Conservation (phyloP, 2,113 vertebrate genomes). For the Vireo altiloquus region DNA sequence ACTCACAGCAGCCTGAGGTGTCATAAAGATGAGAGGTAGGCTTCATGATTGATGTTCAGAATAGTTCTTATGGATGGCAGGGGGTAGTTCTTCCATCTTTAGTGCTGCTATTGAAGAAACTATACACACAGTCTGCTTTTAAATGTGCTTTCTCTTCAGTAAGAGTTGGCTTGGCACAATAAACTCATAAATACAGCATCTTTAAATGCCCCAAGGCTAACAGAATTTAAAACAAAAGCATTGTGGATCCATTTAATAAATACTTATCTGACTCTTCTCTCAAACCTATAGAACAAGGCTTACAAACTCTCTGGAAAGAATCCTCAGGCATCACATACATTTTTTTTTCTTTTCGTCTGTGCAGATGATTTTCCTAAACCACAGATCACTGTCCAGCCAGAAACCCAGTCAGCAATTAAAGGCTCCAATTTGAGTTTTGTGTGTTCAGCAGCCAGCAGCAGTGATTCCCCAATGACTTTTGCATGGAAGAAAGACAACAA, state of each 20-base stretch:
- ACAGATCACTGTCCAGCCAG: slow-evolving; percentile 95
- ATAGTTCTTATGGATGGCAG: background rate
- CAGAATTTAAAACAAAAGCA: background rate
- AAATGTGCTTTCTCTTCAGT: background rate
- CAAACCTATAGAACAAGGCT: background rate
- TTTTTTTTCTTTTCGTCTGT: background rate
- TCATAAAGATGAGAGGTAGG: background rate
- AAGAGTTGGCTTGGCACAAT: background rate
- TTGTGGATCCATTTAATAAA: background rate
- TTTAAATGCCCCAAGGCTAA: background rate
- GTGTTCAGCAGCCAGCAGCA: slow-evolving; percentile 95
- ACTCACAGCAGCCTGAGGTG: background rate
- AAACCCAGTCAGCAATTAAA: slow-evolving; percentile 91
- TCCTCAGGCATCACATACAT: background rate
- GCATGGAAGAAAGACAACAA: slow-evolving; percentile 98
- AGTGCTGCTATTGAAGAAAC: background rate
- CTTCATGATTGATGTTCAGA: background rate
- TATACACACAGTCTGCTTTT: background rate
- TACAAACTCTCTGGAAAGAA: background rate
- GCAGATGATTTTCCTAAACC: slow-evolving; percentile 97
- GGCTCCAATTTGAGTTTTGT: slow-evolving; percentile 91
- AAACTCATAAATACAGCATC: background rate
- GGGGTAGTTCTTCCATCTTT: background rate
- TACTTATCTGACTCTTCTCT: background rate
- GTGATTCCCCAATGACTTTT: slow-evolving; percentile 96